Base-by-base conservation (phyloP, 1,140 invertebrate species). In the Periplaneta americana region DNA sequence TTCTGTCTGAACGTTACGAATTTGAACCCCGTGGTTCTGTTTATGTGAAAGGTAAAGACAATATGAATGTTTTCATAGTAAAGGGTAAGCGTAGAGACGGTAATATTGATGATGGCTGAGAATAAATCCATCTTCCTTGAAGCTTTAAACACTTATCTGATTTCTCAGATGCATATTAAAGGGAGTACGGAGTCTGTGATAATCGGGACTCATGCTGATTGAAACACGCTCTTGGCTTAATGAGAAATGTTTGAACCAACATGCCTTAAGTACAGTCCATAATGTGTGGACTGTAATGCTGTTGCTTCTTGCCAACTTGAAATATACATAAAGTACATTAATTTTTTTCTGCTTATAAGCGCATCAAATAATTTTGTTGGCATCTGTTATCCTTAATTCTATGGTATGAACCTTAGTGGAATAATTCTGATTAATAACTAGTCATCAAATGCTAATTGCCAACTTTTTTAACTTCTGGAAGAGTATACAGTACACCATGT, bases 1-100 rank as follows among this genome's bases (percentile, higher is more conserved):
- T 94, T 6, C 88, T 98, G 0, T 87, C 90, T 2, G 90, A 91
- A 28, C 87, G 88, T 74, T 97, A 96, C 85, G 91, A 93, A 77
- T 95, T 97, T 83, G 95, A 97, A 85, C 92, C 91, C 0, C 91
- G 97, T 9, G 97, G 97, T 6, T 93, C 93, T 83, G 95, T 98
- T 5, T 97, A 95, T 85, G 97, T 99, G 1, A 99, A 99, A 88
- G 97, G 97, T 9, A 99, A 98, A 89, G 97, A 97, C 85, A 91
- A 97, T 85, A 98, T 98, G 97, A 93, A 96, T 85, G 95, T 96
- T 8, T 97, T 93, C 88, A 89, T 98, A n/a, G 78, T 91, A 75
- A 81, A 81, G 48, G 81, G 81, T 5, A 76, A 78, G 74, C 35
- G 32, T 22, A 34, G 57, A 13, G 80, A 75, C 37, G 22, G n/a